phyloP scores from a whole-genome alignment of 2,113 vertebrate genomes.

The Azemiops feae region DNA sequence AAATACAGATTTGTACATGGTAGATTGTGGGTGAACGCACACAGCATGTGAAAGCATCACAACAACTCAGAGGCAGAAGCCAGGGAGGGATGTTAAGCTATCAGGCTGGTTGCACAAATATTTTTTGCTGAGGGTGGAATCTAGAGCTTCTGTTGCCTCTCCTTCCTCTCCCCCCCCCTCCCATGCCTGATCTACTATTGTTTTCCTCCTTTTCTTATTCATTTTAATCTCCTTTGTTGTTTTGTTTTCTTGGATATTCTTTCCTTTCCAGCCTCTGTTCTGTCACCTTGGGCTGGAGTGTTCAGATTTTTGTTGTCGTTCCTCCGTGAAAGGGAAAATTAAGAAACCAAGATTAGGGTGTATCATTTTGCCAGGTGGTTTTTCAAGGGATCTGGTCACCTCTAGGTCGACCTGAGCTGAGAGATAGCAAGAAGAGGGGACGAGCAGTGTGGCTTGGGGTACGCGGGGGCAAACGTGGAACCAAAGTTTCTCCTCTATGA shows the following conservation, averaged over 20 bases:
- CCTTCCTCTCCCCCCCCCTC: neutral
- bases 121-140: neutral
- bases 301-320: neutral
- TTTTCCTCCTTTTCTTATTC: neutral
- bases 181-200: neutral
- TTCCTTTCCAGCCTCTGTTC: neutral
- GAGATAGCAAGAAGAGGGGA: neutral
- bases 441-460: neutral
- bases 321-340: neutral
- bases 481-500: conserved; percentile 22
- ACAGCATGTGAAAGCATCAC: conserved; percentile 26
- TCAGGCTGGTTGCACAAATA: neutral
- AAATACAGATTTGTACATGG: neutral
- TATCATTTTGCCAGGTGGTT: neutral
- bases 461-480: neutral
- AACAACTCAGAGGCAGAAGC: conserved; percentile 29
- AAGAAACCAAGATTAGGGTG: neutral
- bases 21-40: conserved; percentile 11
- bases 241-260: conserved; percentile 21
- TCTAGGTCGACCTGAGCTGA: neutral
- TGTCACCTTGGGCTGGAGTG: neutral
- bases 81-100: neutral
- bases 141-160: neutral
- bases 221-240: conserved; percentile 16
- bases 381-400: neutral